Base-by-base conservation (phyloP, 2,113 vertebrate species). In the Rhadina sibilatrix region DNA sequence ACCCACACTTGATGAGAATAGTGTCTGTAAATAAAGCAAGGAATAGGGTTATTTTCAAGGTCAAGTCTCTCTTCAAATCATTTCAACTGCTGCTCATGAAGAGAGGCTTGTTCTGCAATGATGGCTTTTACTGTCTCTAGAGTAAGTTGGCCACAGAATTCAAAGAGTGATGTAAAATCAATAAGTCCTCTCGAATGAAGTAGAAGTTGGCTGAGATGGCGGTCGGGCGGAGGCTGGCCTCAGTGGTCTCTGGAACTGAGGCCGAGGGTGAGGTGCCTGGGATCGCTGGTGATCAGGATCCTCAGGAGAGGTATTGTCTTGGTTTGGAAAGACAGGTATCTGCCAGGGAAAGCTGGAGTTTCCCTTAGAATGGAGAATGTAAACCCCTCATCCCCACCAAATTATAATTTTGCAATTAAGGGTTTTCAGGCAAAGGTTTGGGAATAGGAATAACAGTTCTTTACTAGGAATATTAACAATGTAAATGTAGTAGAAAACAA, bases 181-280 rank as follows among this genome's bases (percentile, higher is more conserved):
- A 4, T 31, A 8, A 53, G 15, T 53, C 28, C 8, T 71, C 35
- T 52, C 1, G 0, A 31, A 52, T 52, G 5, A 52, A 38, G 49
- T 12, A 31, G 35, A 20, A 52, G 47, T 12, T 31, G 49, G 20
- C 8, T 16, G 10, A 52, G 27, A 4, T 23, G 49, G 19, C 2
- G 2, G 27, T 52, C 1, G 0, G 19, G 7, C 4, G 1, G 4
- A 70, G 35, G 5, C 2, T 40, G 15, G 10, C 40, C 21, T 65
- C 30, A 33, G 30, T 5, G 4, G 30, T 24, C 10, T 65, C 40
- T 33, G 30, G 10, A 65, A 31, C 19, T 1, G 4, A 11, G 14
- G 30, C 7, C 40, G 40, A 40, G 40, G 40, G 40, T 12, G 5
- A 6, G 5, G 21, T 19, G 37, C 8, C 15, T 5, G 1, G 22